Evolutionary conservation across 2,797 vertebrate species (phyloP).

Genomic region (Benthosema pterotum): DNA sequence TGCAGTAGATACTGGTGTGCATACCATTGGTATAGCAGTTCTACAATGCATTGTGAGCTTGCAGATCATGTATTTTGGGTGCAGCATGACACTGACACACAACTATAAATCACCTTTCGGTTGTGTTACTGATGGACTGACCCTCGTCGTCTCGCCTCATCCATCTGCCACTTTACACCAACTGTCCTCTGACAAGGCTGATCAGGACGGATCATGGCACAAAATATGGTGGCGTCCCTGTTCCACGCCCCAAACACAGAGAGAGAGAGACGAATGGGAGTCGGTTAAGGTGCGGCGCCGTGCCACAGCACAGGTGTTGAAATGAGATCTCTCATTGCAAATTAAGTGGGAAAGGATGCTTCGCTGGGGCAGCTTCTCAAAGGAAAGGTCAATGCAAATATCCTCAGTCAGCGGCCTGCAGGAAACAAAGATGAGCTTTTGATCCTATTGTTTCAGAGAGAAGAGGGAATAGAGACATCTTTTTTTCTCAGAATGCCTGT

Average conservation of each 20-base stretch:
- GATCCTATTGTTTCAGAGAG: conserved; percentile 1
- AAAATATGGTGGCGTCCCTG: conserved; percentile 64
- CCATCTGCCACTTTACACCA: conserved; percentile 73
- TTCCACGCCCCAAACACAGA: conserved; percentile 46
- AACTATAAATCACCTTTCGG: conserved; percentile 23
- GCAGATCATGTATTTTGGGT: too few relatives aligned
- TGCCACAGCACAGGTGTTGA: conserved; percentile 34
- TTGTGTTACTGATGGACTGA: conserved; percentile 73
- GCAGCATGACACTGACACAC: too few relatives aligned
- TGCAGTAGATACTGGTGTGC: too few relatives aligned
- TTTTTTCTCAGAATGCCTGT: conserved; percentile 21
- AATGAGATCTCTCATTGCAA: conserved; percentile 67
- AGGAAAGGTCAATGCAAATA: conserved; percentile 68
- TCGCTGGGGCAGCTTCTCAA: conserved; percentile 48
- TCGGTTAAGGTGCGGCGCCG: conserved; percentile 46
- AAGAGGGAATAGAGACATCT: neutral
- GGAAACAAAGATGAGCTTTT: conserved; percentile 26
- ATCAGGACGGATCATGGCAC: conserved; percentile 69
- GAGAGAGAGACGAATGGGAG: conserved; percentile 71
- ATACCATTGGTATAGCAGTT: too few relatives aligned
- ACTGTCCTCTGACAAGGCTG: conserved; percentile 71
- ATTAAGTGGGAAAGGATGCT: conserved; percentile 57
- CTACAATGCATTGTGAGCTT: too few relatives aligned
- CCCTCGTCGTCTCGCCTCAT: conserved; percentile 73
- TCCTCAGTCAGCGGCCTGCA: conserved; percentile 63